These are phyloP conservation scores for Salminus brasiliensis DNA, from an alignment of 2,113 vertebrate species.

Conservation along the genomic window DNA sequence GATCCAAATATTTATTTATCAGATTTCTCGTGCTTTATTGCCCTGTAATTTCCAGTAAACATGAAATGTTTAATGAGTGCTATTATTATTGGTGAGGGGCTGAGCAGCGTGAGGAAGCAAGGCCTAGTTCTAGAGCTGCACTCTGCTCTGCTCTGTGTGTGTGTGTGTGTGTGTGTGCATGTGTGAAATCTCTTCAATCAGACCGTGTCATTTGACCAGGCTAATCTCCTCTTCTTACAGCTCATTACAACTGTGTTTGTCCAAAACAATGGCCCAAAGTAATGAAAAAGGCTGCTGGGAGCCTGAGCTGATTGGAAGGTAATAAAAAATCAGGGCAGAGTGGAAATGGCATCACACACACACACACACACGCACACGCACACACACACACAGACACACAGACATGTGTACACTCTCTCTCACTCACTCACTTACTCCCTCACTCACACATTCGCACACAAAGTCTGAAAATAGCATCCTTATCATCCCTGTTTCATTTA, in stretches of 20 bases:
- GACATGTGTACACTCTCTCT: not conserved
- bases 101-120: conserved; percentile 9
- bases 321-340: conserved; percentile 96
- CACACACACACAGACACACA: conserved; percentile 3
- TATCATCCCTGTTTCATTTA: conserved; percentile 99
- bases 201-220: conserved; percentile 74
- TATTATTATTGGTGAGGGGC: conserved; percentile 16
- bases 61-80: conserved; percentile 43
- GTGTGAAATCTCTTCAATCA: conserved; percentile 74
- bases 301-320: conserved; percentile 96
- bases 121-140: conserved; percentile 13
- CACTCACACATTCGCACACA: conserved; percentile 52
- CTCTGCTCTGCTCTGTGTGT: conserved; percentile 10
- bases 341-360: conserved; percentile 75
- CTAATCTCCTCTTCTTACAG: conserved; percentile 75
- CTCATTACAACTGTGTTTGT: conserved; percentile 93
- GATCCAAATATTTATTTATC: conserved; percentile 41
- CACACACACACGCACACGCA: conserved; percentile 21
- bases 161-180: conserved; percentile 40
- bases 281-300: conserved; percentile 88
- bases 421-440: conserved; percentile 60
- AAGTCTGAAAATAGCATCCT: conserved; percentile 93
- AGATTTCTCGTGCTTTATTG: conserved; percentile 40
- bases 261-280: conserved; percentile 84
- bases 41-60: conserved; percentile 43